A percentile compares a stretch with the other conserved stretches of the same genome.
phyloP scores from a whole-genome alignment of 1,140 invertebrate species.

The Proctacanthus coquilletti region DNA sequence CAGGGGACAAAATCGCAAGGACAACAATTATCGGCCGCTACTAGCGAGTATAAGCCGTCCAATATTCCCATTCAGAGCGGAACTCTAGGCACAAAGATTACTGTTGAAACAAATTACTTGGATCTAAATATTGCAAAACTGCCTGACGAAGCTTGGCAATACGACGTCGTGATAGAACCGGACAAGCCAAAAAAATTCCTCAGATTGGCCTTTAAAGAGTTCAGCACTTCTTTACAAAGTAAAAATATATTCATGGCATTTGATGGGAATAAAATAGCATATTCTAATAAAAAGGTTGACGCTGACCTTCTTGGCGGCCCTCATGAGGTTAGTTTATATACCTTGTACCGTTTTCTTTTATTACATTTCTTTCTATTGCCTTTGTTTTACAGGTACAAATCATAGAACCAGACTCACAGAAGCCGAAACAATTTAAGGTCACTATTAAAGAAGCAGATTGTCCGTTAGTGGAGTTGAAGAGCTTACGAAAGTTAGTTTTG shows the following conservation, averaged over 20 bases:
- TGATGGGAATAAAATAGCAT: constrained; percentile 56
- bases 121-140: constrained; percentile 31
- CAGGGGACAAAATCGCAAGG: constrained; percentile 5
- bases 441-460: constrained; percentile 38
- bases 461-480: constrained; percentile 35
- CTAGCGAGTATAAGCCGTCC: constrained; percentile 6
- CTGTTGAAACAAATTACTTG: constrained; percentile 41
- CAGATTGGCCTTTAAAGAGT: constrained; percentile 21
- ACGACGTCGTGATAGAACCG: constrained; percentile 36
- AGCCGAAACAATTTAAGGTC: constrained; percentile 37
- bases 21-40: constrained; percentile 3
- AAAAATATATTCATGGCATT: constrained; percentile 38
- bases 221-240: constrained; percentile 16
- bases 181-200: constrained; percentile 34
- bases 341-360: neutral
- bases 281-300: neutral
- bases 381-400: constrained; percentile 9
- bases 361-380: neutral
- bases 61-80: constrained; percentile 16
- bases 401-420: constrained; percentile 28
- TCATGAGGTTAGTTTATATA: neutral
- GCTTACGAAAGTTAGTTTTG: constrained; percentile 34
- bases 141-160: constrained; percentile 32
- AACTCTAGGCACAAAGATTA: constrained; percentile 28
- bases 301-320: constrained; percentile 1